Evolutionary conservation across 1,140 invertebrate species (phyloP).

Genomic region (Sweltsa coloradensis): DNA sequence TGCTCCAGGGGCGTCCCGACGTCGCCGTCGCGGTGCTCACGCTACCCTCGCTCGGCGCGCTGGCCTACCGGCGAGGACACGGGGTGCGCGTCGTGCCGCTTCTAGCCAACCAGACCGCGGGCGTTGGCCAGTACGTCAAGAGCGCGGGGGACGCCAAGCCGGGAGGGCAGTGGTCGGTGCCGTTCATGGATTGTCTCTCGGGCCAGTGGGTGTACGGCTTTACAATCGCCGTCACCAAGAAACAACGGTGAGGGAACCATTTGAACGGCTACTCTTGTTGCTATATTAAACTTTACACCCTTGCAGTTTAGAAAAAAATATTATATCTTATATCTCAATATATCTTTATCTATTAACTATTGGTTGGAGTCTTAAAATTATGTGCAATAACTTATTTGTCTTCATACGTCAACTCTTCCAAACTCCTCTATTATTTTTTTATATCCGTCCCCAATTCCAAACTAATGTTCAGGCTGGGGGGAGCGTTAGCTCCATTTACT

Average conservation of each 20-base stretch:
- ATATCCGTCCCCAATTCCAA: no score
- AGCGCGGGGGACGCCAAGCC: background rate
- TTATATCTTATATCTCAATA: no score
- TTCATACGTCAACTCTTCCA: no score
- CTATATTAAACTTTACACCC: no score
- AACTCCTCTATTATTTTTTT: no score
- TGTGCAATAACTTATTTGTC: no score
- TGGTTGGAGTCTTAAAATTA: no score
- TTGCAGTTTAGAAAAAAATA: no score
- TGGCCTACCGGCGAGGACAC: background rate
- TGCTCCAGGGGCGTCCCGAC: background rate
- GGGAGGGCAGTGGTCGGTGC: conserved; percentile 1
- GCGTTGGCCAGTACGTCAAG: background rate
- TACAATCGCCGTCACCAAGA: background rate
- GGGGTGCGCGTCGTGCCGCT: background rate
- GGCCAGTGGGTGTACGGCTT: background rate
- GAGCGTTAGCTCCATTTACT: no score
- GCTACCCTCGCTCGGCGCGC: background rate
- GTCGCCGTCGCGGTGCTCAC: background rate
- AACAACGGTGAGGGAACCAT: background rate
- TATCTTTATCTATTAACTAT: no score
- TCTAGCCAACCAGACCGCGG: background rate
- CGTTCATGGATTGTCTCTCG: conserved; percentile 8
- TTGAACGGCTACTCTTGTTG: no score
- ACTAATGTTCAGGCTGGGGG: no score